These are phyloP conservation scores for Felis chaus DNA, from an alignment of 2,113 vertebrate species.

Conservation along the genomic window DNA sequence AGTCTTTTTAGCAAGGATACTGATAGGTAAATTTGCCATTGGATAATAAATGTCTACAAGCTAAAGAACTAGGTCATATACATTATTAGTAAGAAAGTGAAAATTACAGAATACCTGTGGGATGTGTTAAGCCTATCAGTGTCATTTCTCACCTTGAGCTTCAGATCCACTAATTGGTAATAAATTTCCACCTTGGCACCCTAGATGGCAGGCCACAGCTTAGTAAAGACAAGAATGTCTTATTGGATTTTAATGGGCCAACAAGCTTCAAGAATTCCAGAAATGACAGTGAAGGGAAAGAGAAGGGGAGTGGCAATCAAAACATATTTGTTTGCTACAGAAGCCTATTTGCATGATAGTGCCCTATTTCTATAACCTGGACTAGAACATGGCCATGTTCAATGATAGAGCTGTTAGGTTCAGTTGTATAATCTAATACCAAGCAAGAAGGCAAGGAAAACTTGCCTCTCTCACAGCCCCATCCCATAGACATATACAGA, in stretches of 20 bases:
- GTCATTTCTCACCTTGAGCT: background rate
- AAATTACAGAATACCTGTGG: background rate
- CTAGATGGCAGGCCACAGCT: background rate
- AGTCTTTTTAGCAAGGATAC: background rate
- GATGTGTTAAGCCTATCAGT: background rate
- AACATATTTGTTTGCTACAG: background rate
- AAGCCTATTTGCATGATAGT: background rate
- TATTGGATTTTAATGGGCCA: background rate
- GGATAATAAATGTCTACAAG: background rate
- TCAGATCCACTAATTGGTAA: background rate
- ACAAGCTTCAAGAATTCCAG: conserved; percentile 6
- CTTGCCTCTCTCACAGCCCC: background rate
- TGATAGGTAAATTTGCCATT: background rate
- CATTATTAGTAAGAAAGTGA: background rate
- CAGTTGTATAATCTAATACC: background rate
- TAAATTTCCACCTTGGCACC: background rate
- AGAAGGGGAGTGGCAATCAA: no score
- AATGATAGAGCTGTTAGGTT: background rate
- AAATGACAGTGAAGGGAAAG: background rate
- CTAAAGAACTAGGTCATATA: background rate
- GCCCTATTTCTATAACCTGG: background rate
- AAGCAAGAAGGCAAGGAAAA: background rate
- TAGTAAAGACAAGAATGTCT: background rate
- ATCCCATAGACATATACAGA: background rate
- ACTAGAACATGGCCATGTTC: background rate